Evolutionary conservation across 2,113 vertebrate genomes (phyloP).

Genomic region (Himantopus leucocephalus): DNA sequence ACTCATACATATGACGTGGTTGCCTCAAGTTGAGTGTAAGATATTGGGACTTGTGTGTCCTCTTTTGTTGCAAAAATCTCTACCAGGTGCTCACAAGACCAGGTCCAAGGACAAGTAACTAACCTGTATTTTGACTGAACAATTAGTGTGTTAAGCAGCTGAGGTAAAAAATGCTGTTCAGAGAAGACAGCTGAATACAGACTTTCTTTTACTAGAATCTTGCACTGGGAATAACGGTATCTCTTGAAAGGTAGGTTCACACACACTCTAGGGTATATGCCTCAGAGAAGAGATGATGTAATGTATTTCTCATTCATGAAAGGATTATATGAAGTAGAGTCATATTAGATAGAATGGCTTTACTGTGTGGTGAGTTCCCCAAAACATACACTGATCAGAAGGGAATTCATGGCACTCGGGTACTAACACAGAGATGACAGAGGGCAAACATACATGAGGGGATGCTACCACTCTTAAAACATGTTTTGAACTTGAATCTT

Average conservation of each 20-base stretch:
- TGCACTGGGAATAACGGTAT: background rate
- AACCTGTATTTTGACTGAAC: background rate
- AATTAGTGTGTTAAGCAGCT: background rate
- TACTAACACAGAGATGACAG: background rate
- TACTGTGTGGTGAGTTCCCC: background rate
- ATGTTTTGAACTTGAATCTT: background rate
- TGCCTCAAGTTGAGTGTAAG: background rate
- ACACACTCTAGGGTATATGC: background rate
- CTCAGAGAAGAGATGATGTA: background rate
- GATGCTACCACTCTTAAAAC: background rate
- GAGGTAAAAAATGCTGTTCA: background rate
- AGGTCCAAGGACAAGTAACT: background rate
- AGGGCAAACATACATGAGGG: background rate
- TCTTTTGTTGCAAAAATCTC: background rate
- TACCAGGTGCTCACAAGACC: background rate
- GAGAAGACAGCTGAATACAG: background rate
- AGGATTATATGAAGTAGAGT: background rate
- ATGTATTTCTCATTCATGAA: background rate
- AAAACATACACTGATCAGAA: background rate
- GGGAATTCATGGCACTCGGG: background rate
- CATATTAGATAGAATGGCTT: background rate
- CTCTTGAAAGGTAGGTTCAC: background rate
- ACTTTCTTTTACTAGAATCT: background rate
- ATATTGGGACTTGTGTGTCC: background rate
- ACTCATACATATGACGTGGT: background rate